Percentiles rank a stretch among this genome's conserved stretches.
Evolutionary conservation across 1,140 invertebrate species (phyloP).

Genomic region (Rhyzopertha dominica): DNA sequence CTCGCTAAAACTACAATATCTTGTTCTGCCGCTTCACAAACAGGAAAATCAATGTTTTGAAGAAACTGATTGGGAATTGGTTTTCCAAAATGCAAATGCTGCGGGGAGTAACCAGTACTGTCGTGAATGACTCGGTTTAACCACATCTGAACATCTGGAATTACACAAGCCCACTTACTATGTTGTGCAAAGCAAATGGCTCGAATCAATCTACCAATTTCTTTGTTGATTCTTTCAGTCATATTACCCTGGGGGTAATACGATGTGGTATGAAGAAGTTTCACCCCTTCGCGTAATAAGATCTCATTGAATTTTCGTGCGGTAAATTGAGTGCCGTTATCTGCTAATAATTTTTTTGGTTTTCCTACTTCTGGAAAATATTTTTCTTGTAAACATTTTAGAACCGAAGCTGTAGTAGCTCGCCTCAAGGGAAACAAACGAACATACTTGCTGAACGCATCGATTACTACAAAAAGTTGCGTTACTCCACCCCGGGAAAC

Average conservation of each 20-base stretch:
- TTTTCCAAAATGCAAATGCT: too few relatives aligned
- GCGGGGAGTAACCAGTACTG: slow-evolving; percentile 9
- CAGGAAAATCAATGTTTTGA: too few relatives aligned
- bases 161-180: slow-evolving; percentile 6
- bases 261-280: slow-evolving; percentile 2
- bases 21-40: too few relatives aligned
- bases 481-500: background rate
- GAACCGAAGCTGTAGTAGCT: background rate
- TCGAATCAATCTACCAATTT: slow-evolving; percentile 9
- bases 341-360: slow-evolving; percentile 1
- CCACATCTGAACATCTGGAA: slow-evolving; percentile 1
- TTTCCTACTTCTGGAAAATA: slow-evolving; percentile 8
- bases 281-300: background rate
- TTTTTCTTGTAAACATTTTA: slow-evolving; percentile 2
- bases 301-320: background rate
- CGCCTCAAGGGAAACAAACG: slow-evolving; percentile 5
- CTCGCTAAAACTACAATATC: too few relatives aligned
- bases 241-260: slow-evolving; percentile 12
- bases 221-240: slow-evolving; percentile 8
- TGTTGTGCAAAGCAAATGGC: slow-evolving; percentile 10
- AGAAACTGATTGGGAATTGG: too few relatives aligned
- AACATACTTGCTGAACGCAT: slow-evolving; percentile 9
- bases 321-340: slow-evolving; percentile 13
- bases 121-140: slow-evolving; percentile 4
- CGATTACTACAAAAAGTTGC: background rate